Percentiles rank a stretch among this genome's conserved stretches.
These are phyloP conservation scores for Salvator merianae DNA, from an alignment of 2,113 vertebrate genomes.

Conservation along the genomic window DNA sequence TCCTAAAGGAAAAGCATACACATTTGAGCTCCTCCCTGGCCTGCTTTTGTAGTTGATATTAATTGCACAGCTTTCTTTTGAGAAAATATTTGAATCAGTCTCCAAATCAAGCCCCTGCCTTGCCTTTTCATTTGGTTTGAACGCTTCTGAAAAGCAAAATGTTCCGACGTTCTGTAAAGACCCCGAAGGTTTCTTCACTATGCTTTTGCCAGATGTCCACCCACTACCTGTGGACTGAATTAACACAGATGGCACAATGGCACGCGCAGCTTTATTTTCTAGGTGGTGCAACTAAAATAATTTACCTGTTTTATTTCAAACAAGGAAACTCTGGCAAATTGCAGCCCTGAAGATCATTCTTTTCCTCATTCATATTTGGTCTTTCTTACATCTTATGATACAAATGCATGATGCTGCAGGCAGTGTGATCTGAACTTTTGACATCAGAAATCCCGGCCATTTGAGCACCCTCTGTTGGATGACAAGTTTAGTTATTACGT, in stretches of 20 bases:
- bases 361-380: background rate
- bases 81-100: background rate
- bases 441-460: background rate
- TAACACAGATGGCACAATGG: background rate
- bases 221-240: background rate
- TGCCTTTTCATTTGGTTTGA: too few species aligned
- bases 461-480: background rate
- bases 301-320: background rate
- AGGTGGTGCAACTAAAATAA: background rate
- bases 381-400: background rate
- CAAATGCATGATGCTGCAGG: background rate
- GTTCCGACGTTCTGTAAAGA: background rate
- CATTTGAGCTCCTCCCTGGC: background rate
- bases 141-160: background rate
- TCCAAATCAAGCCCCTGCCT: background rate
- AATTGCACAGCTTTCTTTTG: background rate
- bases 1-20: accelerated
- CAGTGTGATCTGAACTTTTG: background rate
- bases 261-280: background rate
- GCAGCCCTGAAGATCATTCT: background rate
- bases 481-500: background rate
- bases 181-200: background rate
- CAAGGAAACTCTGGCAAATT: background rate
- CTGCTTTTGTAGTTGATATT: background rate
- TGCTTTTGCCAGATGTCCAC: background rate